Evolutionary conservation across 2,888 invertebrate species (phyloP), one percentile per base, ranked within the genome.

Genomic region (Thera britannica): DNA sequence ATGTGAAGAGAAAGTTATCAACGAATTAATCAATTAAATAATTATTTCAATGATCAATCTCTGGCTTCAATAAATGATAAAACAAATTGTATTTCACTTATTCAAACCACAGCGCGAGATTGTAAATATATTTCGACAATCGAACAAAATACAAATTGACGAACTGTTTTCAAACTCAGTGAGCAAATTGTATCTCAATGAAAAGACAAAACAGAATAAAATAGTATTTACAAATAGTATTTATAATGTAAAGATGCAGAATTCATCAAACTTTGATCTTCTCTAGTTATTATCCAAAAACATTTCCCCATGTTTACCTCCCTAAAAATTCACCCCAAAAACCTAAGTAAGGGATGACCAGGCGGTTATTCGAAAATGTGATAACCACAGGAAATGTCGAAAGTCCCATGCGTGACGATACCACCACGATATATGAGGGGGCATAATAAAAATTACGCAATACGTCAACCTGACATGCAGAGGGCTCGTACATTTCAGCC

Each of bases 401-500:
- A 58, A 44, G 48, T 12, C 58, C 52, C 12, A 36, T 64, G 59
- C 64, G 63, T 69, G 59, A 67, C 58, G 64, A 62, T 57, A 69
- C 44, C 44, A 9, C 65, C 9, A 46, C 44, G 52, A 52, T 34
- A 60, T 64, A 69, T 67, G 63, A 70, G 68, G 67, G 23, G 71
- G 76, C 77, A 83, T 82, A 85, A 84, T 83, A 84, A 84, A 86
- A 88, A 89, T 90, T 85, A 86, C 85, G 85, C 83, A 83, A 88
- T 88, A 84, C 83, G 86, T 90, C 90, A 89, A 77, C 78, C 75
- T 83, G 84, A 84, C 83, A 79, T 79, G 79, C 77, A 73, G 77
- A 79, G 80, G 79, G 72, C 67, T 71, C 61, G 71, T 72, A 74
- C 72, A 68, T 74, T 72, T 70, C 71, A 65, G 68, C 70, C 82